Percentiles rank a stretch among this genome's conserved stretches.
These are phyloP conservation scores for Enteromius radiatus DNA, from an alignment of 2,797 vertebrate species.

Conservation along the genomic window DNA sequence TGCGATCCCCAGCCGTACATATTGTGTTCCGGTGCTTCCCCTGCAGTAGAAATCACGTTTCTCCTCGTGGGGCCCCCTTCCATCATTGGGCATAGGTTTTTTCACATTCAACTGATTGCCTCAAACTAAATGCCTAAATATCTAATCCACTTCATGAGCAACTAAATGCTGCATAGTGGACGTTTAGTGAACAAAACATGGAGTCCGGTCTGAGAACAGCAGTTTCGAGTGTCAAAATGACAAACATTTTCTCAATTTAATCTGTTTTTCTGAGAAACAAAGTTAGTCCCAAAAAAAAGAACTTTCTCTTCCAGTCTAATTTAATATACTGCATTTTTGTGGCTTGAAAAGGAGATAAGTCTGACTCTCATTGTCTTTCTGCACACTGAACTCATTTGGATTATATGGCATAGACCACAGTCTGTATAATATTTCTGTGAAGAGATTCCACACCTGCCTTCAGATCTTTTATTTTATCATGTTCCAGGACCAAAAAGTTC, in stretches of 20 bases:
- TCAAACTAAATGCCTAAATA: not conserved
- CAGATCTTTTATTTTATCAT: conserved; percentile 37
- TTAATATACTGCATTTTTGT: conserved; percentile 17
- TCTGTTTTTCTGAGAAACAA: not conserved
- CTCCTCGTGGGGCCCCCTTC: too few relatives aligned
- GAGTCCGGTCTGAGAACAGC: not conserved
- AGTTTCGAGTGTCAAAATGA: conserved; percentile 1
- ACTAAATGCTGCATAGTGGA: not conserved
- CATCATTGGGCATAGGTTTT: not conserved
- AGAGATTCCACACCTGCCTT: conserved; percentile 33
- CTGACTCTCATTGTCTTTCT: conserved; percentile 28
- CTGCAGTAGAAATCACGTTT: too few relatives aligned
- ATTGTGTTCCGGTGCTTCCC: too few relatives aligned
- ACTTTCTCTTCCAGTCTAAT: conserved; percentile 2
- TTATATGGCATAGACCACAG: conserved; percentile 16
- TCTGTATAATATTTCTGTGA: conserved; percentile 13
- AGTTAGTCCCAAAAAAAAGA: not conserved
- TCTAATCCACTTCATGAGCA: not conserved
- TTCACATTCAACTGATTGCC: not conserved
- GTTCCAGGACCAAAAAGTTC: conserved; percentile 31
- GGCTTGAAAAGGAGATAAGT: conserved; percentile 5
- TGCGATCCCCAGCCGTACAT: too few relatives aligned
- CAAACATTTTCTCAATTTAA: not conserved
- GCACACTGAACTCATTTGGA: conserved; percentile 33
- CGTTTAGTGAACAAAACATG: not conserved